A percentile compares a stretch with the other conserved stretches of the same genome.
These are phyloP conservation scores for Taurulus bubalis DNA, from an alignment of 2,113 vertebrate species.

Conservation along the genomic window DNA sequence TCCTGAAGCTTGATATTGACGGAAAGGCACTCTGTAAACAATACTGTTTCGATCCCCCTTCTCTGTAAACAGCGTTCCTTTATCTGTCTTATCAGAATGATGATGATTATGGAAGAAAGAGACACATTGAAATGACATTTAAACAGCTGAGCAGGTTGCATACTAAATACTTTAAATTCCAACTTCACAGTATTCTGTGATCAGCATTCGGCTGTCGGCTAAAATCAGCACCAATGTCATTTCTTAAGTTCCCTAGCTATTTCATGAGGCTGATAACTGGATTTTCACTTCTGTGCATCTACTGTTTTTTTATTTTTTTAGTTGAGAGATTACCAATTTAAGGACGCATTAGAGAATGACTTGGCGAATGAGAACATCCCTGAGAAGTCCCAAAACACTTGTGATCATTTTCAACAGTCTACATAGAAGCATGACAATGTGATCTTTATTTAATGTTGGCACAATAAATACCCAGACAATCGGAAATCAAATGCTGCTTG, in stretches of 20 bases:
- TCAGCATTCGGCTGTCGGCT: background rate
- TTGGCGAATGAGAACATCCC: constrained; percentile 43
- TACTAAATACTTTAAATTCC: background rate
- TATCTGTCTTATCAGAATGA: constrained; percentile 52
- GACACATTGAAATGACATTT: constrained; percentile 55
- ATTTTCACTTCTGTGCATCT: background rate
- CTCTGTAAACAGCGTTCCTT: constrained; percentile 48
- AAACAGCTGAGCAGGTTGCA: constrained; percentile 14
- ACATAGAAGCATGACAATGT: background rate
- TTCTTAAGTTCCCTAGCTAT: background rate
- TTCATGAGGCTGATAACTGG: background rate
- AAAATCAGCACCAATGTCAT: background rate
- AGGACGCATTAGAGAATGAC: constrained; percentile 32
- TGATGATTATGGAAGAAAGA: constrained; percentile 28
- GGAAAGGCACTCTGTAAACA: constrained; percentile 46
- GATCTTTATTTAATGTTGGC: constrained; percentile 33
- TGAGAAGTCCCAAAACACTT: constrained; percentile 38
- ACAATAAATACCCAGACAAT: constrained; percentile 9
- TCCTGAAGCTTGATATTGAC: constrained; percentile 46
- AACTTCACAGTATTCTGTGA: background rate
- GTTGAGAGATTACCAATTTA: constrained; percentile 25
- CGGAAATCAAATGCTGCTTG: background rate
- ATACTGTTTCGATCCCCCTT: background rate
- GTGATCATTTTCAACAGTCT: background rate
- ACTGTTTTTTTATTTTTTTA: background rate